A percentile compares a stretch with the other conserved stretches of the same genome.
Conservation (phyloP, 2,113 vertebrate genomes). For the Cyanocitta stelleri region DNA sequence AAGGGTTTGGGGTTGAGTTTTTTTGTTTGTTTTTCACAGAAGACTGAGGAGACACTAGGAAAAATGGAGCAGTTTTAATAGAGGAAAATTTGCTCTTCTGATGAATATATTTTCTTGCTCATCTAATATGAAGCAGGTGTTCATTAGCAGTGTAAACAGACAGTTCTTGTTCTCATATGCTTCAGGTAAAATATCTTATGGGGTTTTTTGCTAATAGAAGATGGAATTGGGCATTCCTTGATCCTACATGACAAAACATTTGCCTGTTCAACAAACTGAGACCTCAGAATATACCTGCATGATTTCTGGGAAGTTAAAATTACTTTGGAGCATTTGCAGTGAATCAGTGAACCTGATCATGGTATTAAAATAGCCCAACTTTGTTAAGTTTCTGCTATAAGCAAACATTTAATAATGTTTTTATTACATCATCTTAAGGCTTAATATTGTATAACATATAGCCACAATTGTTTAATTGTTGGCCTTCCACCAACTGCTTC, state of each 20-base stretch:
- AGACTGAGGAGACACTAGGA: background rate
- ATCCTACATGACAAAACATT: background rate
- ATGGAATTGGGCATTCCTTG: background rate
- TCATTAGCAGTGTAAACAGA: background rate
- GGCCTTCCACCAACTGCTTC: background rate
- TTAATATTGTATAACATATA: background rate
- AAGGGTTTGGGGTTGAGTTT: background rate
- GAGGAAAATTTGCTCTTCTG: background rate
- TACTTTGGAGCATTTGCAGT: background rate
- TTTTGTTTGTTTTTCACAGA: background rate
- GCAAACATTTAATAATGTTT: background rate
- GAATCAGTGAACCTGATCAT: background rate
- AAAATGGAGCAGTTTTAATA: background rate
- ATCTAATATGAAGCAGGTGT: background rate
- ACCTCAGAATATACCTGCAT: background rate
- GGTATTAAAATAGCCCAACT: background rate
- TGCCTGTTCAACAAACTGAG: background rate
- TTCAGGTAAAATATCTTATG: background rate
- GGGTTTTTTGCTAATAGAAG: background rate
- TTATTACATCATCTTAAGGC: background rate
- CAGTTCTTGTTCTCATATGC: background rate
- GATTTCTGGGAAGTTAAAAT: background rate
- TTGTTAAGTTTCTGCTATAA: background rate
- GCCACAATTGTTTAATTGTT: background rate
- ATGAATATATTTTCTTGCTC: background rate